Percentiles rank a stretch among this genome's conserved stretches.
phyloP scores from a whole-genome alignment of 2,888 invertebrate species.

The Tachina grossa region DNA sequence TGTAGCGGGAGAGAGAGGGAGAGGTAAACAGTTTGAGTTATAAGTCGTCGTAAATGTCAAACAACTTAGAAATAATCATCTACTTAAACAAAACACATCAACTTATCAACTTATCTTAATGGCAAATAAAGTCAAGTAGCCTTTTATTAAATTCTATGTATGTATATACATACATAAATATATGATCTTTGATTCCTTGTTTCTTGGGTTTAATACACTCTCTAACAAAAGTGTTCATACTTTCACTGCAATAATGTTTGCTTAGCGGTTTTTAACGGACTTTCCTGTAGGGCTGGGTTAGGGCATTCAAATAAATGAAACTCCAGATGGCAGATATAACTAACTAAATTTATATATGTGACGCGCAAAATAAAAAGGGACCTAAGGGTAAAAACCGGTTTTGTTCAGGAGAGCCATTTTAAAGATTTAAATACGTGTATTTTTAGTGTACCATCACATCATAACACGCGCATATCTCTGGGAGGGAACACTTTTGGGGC shows the following conservation, averaged over 20 bases:
- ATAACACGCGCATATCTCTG: too few species aligned
- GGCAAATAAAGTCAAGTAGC: constrained; percentile 23
- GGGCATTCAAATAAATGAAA: too few species aligned
- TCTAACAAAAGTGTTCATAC: neutral
- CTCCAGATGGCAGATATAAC: too few species aligned
- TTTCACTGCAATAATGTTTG: neutral
- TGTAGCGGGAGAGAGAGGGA: neutral
- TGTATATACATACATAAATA: neutral
- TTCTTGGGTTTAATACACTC: neutral
- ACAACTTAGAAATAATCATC: constrained; percentile 35
- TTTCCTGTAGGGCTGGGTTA: too few species aligned
- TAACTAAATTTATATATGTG: too few species aligned
- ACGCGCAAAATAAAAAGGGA: too few species aligned
- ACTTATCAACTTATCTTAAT: constrained; percentile 38
- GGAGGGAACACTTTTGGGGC: too few species aligned
- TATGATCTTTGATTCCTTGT: neutral
- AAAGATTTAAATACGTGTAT: too few species aligned
- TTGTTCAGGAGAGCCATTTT: too few species aligned
- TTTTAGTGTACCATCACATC: too few species aligned
- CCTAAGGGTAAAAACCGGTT: too few species aligned
- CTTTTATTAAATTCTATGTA: constrained; percentile 12
- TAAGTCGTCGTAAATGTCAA: constrained; percentile 36
- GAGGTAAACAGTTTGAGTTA: neutral
- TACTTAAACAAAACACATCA: constrained; percentile 1
- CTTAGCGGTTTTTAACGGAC: neutral